These are phyloP conservation scores for Lycophotia porphyrea DNA, from an alignment of 2,888 invertebrate species.

Conservation along the genomic window DNA sequence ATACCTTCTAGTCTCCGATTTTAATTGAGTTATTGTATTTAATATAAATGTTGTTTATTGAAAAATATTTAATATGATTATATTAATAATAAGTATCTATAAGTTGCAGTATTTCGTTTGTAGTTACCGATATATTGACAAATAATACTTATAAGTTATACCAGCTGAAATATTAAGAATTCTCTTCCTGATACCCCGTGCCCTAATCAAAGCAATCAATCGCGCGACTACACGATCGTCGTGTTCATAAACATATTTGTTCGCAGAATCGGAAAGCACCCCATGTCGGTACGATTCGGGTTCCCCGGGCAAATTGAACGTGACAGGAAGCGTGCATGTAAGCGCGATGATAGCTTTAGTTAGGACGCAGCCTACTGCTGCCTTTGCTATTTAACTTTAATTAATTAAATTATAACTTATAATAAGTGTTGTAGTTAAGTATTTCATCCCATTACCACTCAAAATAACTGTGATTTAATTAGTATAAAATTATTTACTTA, in stretches of 20 bases:
- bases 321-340: background rate
- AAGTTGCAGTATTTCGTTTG: constrained; percentile 42
- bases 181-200: background rate
- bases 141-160: background rate
- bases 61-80: constrained; percentile 5
- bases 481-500: constrained; percentile 18
- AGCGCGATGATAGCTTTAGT: background rate
- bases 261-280: background rate
- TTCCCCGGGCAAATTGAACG: background rate
- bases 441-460: constrained; percentile 64
- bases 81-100: background rate
- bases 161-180: background rate
- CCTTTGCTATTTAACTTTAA: background rate
- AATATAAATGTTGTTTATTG: constrained; percentile 2
- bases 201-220: background rate
- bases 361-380: background rate
- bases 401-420: constrained; percentile 2
- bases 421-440: background rate
- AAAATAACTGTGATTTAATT: constrained; percentile 74
- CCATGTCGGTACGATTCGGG: too few relatives aligned
- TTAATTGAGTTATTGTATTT: constrained; percentile 12
- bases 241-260: background rate
- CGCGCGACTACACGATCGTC: background rate
- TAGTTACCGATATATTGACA: constrained; percentile 40
- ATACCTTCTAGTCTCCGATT: constrained; percentile 75